Percentiles rank a stretch among this genome's conserved stretches.
Conservation (phyloP, 2,888 invertebrate species). For the Sabellastarte sp. region DNA sequence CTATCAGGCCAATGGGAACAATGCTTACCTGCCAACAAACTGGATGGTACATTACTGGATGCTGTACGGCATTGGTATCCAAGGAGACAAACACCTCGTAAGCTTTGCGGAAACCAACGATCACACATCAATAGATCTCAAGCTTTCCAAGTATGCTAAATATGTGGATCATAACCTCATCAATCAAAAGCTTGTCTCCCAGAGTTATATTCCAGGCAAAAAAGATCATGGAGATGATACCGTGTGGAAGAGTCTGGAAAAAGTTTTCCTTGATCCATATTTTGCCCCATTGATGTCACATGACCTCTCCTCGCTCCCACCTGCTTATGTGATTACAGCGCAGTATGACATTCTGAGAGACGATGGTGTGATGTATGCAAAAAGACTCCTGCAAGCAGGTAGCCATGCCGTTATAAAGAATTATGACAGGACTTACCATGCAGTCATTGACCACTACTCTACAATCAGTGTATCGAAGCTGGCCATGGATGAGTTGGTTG, state of each 20-base stretch:
- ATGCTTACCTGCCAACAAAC: constrained; percentile 12
- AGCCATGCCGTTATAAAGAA: constrained; percentile 42
- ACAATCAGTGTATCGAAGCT: constrained; percentile 7
- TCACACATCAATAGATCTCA: constrained; percentile 13
- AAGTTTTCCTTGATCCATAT: constrained; percentile 39
- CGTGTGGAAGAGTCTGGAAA: constrained; percentile 20
- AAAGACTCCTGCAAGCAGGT: constrained; percentile 42
- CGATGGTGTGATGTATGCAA: constrained; percentile 57
- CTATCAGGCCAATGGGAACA: constrained; percentile 17
- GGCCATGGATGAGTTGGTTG: constrained; percentile 8
- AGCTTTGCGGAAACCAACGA: constrained; percentile 3
- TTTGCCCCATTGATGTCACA: constrained; percentile 55
- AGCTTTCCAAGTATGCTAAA: not conserved
- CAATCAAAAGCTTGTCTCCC: not conserved
- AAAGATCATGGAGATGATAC: constrained; percentile 11
- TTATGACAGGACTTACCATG: constrained; percentile 48
- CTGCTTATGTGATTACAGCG: constrained; percentile 54
- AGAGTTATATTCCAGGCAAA: constrained; percentile 7
- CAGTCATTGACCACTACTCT: constrained; percentile 31
- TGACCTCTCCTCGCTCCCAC: constrained; percentile 44
- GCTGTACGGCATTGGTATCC: constrained; percentile 16
- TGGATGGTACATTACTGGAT: constrained; percentile 25
- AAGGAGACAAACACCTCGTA: constrained; percentile 6
- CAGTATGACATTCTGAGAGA: constrained; percentile 59
- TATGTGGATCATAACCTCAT: constrained; percentile 11